A percentile compares a stretch with the other conserved stretches of the same genome.
phyloP scores from a whole-genome alignment of 2,888 invertebrate species.

The Tetrapedia diversipes region DNA sequence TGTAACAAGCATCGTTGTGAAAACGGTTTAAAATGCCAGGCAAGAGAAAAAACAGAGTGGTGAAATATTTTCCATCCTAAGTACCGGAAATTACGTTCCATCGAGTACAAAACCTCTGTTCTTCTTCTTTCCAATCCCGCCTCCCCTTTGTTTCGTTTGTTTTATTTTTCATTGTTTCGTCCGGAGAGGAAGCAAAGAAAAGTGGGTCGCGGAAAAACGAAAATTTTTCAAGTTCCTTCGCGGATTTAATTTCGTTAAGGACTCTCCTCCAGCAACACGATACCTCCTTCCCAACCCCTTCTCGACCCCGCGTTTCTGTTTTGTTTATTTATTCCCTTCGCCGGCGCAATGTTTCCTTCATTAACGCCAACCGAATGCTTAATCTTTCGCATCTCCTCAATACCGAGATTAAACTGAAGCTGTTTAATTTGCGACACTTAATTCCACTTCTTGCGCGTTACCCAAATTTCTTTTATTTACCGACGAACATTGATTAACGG shows the following conservation, averaged over 20 bases:
- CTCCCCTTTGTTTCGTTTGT: not conserved
- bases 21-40: constrained; percentile 12
- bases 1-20: constrained; percentile 5
- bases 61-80: constrained; percentile 26
- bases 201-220: constrained; percentile 5
- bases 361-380: constrained; percentile 27
- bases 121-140: constrained; percentile 1
- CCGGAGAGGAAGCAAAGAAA: not conserved
- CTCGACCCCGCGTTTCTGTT: not conserved
- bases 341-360: constrained; percentile 26
- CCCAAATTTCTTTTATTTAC: not conserved
- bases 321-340: constrained; percentile 24
- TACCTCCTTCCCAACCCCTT: constrained; percentile 7
- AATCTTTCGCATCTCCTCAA: not conserved
- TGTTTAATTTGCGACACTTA: not conserved
- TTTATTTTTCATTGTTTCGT: not conserved
- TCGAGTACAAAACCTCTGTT: constrained; percentile 22
- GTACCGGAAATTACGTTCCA: constrained; percentile 19
- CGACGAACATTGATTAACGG: not conserved
- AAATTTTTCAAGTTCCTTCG: constrained; percentile 30
- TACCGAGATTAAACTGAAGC: constrained; percentile 17
- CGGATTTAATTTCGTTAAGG: constrained; percentile 50
- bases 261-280: constrained; percentile 32
- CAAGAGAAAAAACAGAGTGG: no score
- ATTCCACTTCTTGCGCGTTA: not conserved